Conservation (phyloP, 2,113 vertebrate genomes). For the Leptobrachium ailaonicum region DNA sequence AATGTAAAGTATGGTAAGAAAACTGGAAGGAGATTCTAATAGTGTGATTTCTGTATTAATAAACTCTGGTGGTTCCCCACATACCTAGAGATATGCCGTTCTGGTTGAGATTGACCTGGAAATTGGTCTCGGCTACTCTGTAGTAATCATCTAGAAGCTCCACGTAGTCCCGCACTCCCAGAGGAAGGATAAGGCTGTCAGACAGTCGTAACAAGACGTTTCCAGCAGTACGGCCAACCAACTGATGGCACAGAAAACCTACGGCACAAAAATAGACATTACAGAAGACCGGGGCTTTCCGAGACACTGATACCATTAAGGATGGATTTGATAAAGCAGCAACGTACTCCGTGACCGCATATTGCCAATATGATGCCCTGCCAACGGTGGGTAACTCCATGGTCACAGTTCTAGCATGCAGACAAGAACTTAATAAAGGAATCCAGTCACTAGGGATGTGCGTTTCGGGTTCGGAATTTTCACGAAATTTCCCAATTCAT, state of each 20-base stretch:
- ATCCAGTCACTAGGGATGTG: no score
- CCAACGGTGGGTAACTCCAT: no score
- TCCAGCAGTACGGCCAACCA: constrained; percentile 73
- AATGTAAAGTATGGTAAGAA: no score
- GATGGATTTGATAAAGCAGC: no score
- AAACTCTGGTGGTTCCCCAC: background rate
- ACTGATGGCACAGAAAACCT: constrained; percentile 83
- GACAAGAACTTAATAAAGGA: background rate
- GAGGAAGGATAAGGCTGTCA: constrained; percentile 78
- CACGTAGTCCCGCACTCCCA: constrained; percentile 76
- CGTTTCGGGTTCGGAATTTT: no score
- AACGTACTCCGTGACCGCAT: no score
- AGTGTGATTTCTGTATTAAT: no score
- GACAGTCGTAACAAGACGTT: constrained; percentile 77
- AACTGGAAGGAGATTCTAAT: no score
- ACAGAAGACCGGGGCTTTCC: background rate
- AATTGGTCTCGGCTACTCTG: constrained; percentile 45
- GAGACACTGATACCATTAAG: no score
- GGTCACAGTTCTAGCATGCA: no score
- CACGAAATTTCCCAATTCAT: no score
- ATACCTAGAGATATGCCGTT: constrained; percentile 68
- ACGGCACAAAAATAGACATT: background rate
- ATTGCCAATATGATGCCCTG: no score
- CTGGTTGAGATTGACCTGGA: constrained; percentile 44
- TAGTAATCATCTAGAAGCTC: constrained; percentile 73